Evolutionary conservation across 2,888 invertebrate species (phyloP).

Genomic region (Apamea crenata): DNA sequence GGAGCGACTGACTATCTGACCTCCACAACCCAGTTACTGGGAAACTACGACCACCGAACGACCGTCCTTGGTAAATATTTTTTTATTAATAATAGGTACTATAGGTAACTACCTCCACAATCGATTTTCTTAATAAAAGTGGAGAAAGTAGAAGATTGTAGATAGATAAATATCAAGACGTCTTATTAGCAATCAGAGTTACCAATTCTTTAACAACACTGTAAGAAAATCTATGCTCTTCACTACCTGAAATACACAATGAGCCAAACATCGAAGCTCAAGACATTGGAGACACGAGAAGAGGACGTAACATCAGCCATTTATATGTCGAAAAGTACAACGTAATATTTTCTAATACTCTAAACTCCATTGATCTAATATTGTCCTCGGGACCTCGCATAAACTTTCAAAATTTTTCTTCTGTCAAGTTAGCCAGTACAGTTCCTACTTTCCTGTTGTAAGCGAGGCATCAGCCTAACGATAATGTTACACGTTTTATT

Average conservation of each 20-base stretch:
- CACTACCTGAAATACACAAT: neutral
- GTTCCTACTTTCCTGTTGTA: slow-evolving; percentile 2
- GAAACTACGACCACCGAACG: too few species aligned
- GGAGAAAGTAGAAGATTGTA: neutral
- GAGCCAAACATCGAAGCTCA: neutral
- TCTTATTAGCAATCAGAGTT: neutral
- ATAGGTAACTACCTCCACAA: neutral
- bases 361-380: neutral
- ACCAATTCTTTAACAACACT: neutral
- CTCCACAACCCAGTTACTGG: too few species aligned
- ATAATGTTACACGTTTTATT: slow-evolving; percentile 65
- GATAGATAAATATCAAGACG: neutral
- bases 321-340: neutral
- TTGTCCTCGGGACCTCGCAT: neutral
- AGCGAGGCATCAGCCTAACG: slow-evolving; percentile 44
- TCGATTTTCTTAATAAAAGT: too few species aligned
- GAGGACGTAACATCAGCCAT: neutral
- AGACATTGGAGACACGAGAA: neutral
- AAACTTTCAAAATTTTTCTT: neutral
- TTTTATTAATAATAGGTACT: neutral
- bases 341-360: neutral
- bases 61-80: too few species aligned
- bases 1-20: too few species aligned
- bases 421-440: neutral
- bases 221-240: neutral